Evolutionary conservation across 2,113 vertebrate species (phyloP), one percentile per base, ranked within the genome.

Genomic region (Neodontobutis hainanensis): DNA sequence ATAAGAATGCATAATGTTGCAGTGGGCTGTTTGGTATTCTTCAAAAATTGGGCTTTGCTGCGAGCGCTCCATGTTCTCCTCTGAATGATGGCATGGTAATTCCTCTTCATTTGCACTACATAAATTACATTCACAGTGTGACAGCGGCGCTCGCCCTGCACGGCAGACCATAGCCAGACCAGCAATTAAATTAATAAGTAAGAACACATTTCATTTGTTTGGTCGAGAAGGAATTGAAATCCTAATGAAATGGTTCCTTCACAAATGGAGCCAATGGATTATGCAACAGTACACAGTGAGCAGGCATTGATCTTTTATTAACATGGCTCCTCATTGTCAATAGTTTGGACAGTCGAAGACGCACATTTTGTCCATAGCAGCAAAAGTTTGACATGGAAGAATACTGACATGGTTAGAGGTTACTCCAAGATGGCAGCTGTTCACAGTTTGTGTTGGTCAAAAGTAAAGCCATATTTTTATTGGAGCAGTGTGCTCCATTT

Each of bases 61-160:
- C 68, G 73, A 84, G 75, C 49, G 78, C 77, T 73, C 73, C 80
- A 69, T 84, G 78, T 80, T 80, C 68, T 78, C 81, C 69, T 46
- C 49, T 27, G 75, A 88, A 85, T 86, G 65, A 80, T 81, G 77
- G 69, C 73, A 81, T 78, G 73, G 83, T 81, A 83, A 90, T 89
- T 86, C 72, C 75, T 88, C 83, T 89, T 89, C 86, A 89, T 90
- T 89, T 87, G 80, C 80, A 40, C 77, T 65, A 80, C 78, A 87
- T 88, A 87, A 90, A 89, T 90, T 83, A 85, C 52, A 88, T 87
- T 88, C 85, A 62, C 80, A 69, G 43, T 68, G 70, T 88, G 84
- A 86, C 86, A 88, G 81, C 75, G 65, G 52, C 57, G 61, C 66
- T 75, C 9, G 69, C 77, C 76, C 70, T 1, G 53, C 84, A 75